Evolutionary conservation across 2,888 invertebrate genomes (phyloP).

Genomic region (Caenorhabditis panamensis): DNA sequence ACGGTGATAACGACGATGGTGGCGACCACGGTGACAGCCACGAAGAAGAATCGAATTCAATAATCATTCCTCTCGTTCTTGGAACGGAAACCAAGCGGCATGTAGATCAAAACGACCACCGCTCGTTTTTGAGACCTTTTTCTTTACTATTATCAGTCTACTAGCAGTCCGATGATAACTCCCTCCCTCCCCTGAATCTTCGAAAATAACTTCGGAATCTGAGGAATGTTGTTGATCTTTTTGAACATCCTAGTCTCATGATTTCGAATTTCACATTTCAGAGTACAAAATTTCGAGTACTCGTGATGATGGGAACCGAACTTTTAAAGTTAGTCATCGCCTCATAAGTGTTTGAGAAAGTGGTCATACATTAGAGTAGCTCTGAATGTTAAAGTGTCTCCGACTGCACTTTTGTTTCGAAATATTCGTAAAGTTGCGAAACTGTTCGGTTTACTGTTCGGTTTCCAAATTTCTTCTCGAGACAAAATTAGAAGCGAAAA

Average conservation of each 20-base stretch:
- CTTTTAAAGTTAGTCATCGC: too few species aligned
- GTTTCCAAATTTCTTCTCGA: neutral
- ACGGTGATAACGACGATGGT: slow-evolving; percentile 34
- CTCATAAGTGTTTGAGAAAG: too few species aligned
- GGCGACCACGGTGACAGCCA: slow-evolving; percentile 11
- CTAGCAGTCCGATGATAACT: slow-evolving; percentile 9
- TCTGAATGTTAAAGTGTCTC: neutral
- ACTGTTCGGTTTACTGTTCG: too few species aligned
- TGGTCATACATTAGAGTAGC: too few species aligned
- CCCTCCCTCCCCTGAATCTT: slow-evolving; percentile 1
- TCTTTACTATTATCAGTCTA: slow-evolving; percentile 8
- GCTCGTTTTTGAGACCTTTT: slow-evolving; percentile 27
- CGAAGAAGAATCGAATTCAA: slow-evolving; percentile 13
- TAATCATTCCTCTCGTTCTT: slow-evolving; percentile 1
- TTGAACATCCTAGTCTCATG: slow-evolving; percentile 1
- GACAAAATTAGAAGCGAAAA: slow-evolving; percentile 21
- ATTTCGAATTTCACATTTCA: neutral
- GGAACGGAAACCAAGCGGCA: slow-evolving; percentile 8
- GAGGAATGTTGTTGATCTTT: slow-evolving; percentile 21
- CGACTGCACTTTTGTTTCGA: neutral
- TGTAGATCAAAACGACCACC: slow-evolving; percentile 20
- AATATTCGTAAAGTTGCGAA: slow-evolving; percentile 3
- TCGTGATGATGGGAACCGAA: too few species aligned
- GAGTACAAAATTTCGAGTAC: too few species aligned
- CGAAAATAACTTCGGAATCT: slow-evolving; percentile 14